These are phyloP conservation scores for Lerema accius DNA, from an alignment of 1,140 invertebrate genomes.

Conservation along the genomic window DNA sequence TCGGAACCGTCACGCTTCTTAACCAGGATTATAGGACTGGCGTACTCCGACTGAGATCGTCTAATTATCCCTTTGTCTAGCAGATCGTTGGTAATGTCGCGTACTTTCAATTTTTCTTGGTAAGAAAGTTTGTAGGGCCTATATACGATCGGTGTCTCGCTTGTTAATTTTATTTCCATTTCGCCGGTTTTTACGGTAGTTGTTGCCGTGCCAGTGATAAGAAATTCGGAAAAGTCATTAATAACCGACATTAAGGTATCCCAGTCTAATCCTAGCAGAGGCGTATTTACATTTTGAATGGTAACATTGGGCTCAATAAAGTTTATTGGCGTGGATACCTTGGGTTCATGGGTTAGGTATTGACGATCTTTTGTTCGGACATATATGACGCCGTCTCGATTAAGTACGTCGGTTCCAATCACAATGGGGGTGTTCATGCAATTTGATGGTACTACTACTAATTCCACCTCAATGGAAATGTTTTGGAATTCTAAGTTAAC, in stretches of 20 bases:
- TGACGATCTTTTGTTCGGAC: constrained; percentile 17
- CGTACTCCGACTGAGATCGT: constrained; percentile 6
- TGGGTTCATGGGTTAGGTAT: not conserved
- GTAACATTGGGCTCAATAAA: not conserved
- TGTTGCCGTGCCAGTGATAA: constrained; percentile 11
- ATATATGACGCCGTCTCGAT: constrained; percentile 14
- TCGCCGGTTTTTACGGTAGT: constrained; percentile 14
- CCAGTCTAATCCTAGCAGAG: not conserved
- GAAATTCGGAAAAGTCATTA: constrained; percentile 2
- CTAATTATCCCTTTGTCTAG: constrained; percentile 11
- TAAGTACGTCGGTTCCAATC: constrained; percentile 16
- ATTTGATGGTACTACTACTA: constrained; percentile 2
- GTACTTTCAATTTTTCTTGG: constrained; percentile 8
- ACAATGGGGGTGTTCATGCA: constrained; percentile 21
- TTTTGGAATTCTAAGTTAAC: not conserved
- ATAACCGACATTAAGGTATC: not conserved
- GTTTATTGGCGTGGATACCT: not conserved
- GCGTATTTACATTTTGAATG: not conserved
- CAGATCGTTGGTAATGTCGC: constrained; percentile 4
- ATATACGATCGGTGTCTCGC: not conserved
- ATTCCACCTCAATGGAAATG: constrained; percentile 1
- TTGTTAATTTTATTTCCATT: constrained; percentile 11
- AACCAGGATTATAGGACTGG: constrained; percentile 19
- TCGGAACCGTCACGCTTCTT: constrained; percentile 11
- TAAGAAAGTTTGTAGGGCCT: constrained; percentile 8